Evolutionary conservation across 2,888 invertebrate genomes (phyloP).

Genomic region (Conomelus anceps): DNA sequence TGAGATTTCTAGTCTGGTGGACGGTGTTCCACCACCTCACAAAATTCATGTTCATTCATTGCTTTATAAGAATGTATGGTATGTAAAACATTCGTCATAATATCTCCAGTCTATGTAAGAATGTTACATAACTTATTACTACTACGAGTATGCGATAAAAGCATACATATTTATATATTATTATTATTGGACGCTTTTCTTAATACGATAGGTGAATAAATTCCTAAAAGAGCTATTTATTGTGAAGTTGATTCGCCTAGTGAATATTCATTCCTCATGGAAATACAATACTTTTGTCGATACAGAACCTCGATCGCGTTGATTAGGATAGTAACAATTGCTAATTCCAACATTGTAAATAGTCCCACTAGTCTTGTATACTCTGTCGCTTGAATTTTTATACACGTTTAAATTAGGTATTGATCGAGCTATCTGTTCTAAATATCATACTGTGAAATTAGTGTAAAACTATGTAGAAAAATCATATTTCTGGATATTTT

Average conservation of each 20-base stretch:
- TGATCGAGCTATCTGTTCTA: not conserved
- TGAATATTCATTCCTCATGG: not conserved
- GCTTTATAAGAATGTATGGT: not conserved
- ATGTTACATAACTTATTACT: not conserved
- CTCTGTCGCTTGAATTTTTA: not conserved
- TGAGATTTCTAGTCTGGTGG: conserved; percentile 31
- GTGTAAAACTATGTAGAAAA: not conserved
- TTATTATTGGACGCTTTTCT: not conserved
- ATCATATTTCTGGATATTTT: not conserved
- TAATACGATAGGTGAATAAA: not conserved
- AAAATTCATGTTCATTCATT: not conserved
- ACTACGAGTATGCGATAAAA: too few species aligned
- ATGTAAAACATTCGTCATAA: not conserved
- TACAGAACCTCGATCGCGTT: not conserved
- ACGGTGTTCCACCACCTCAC: not conserved
- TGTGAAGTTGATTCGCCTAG: not conserved
- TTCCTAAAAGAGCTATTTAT: not conserved
- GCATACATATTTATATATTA: not conserved
- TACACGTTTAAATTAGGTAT: not conserved
- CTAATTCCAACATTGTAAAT: not conserved
- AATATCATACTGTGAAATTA: not conserved
- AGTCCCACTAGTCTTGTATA: not conserved
- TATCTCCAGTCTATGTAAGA: not conserved
- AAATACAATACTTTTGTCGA: not conserved
- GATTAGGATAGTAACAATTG: not conserved